Evolutionary conservation across 2,888 invertebrate species (phyloP).

Genomic region (Cremastinae sp.): DNA sequence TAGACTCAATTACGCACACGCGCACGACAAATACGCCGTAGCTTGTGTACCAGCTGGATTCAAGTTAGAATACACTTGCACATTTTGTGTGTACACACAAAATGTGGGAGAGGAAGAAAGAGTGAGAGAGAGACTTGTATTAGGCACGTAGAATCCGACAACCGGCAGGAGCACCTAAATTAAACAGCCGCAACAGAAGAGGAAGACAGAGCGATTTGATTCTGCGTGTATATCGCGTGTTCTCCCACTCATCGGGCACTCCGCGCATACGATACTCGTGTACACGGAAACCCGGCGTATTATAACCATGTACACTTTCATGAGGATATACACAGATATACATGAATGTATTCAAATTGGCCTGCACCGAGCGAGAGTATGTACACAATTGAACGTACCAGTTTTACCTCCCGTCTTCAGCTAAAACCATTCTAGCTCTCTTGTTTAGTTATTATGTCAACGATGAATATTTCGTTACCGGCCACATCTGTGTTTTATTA

Average conservation of each 20-base stretch:
- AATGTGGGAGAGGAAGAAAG: conserved; percentile 9
- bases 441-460: not conserved
- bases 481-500: conserved; percentile 14
- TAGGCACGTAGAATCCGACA: conserved; percentile 12
- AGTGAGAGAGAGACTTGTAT: not conserved
- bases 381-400: too few relatives aligned
- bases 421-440: not conserved
- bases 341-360: too few relatives aligned
- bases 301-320: too few relatives aligned
- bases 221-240: conserved; percentile 24
- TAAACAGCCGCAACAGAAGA: conserved; percentile 47
- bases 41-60: not conserved
- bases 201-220: conserved; percentile 8
- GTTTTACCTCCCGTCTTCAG: too few relatives aligned
- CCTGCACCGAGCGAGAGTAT: too few relatives aligned
- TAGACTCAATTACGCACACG: conserved; percentile 4
- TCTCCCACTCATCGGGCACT: conserved; percentile 19
- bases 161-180: conserved; percentile 52
- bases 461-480: conserved; percentile 13
- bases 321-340: too few relatives aligned
- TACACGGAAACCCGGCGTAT: not conserved
- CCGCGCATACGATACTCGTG: not conserved
- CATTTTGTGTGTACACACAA: not conserved
- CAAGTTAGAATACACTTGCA: conserved; percentile 17
- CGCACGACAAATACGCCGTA: not conserved